Conservation (phyloP, 1,140 invertebrate genomes). For the Monochamus saltuarius region DNA sequence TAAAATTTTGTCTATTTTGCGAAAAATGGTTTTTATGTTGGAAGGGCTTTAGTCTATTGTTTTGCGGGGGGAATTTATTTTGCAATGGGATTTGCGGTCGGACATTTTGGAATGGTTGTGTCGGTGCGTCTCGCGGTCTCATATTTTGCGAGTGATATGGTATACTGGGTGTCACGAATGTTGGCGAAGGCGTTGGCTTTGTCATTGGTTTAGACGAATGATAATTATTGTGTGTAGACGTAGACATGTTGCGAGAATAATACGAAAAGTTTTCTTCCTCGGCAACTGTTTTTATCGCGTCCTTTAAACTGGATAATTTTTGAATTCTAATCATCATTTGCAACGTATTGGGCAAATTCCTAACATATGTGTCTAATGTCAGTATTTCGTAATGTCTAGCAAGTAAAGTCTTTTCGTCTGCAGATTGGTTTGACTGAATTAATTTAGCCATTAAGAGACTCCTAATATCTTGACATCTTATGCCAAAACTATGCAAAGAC, state of each 20-base stretch:
- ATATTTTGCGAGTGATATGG: no score
- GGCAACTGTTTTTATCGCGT: conserved; percentile 17
- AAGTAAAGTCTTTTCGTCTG: conserved; percentile 16
- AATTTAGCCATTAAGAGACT: conserved; percentile 31
- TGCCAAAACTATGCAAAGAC: conserved; percentile 27
- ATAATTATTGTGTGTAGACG: neutral
- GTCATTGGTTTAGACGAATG: neutral
- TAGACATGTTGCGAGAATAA: conserved; percentile 1
- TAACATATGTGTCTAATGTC: conserved; percentile 26
- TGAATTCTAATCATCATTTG: conserved; percentile 23
- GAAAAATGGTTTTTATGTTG: no score
- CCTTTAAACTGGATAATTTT: conserved; percentile 21
- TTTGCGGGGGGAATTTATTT: no score
- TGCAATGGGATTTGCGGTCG: no score
- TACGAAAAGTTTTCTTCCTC: conserved; percentile 32
- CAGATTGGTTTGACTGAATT: conserved; percentile 12
- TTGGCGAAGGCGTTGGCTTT: neutral
- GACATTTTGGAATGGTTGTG: no score
- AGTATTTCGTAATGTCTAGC: conserved; percentile 21
- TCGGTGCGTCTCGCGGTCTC: no score
- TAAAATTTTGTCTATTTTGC: no score
- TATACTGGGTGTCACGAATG: no score
- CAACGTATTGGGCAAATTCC: conserved; percentile 17
- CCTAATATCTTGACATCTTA: conserved; percentile 28
- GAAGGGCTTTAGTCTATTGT: no score